Conservation (phyloP, 2,113 vertebrate species). For the Tylochromis polylepis region DNA sequence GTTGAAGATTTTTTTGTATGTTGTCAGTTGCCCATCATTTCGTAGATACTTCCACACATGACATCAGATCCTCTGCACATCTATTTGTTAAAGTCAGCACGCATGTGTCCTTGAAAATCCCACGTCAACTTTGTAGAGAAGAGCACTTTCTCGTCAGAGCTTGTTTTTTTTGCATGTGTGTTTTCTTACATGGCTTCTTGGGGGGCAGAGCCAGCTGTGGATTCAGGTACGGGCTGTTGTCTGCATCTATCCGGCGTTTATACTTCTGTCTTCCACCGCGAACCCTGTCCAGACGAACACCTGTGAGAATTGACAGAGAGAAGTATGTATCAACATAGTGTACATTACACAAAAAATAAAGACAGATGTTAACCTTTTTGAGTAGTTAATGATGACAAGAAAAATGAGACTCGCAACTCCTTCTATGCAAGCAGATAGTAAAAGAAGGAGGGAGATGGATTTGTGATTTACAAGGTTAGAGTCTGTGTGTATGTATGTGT, state of each 20-base stretch:
- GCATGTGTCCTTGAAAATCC: not conserved
- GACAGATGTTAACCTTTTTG: not conserved
- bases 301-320: slow-evolving; percentile 62
- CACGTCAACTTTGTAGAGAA: not conserved
- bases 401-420: not conserved
- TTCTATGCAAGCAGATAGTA: not conserved
- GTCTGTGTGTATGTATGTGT: not conserved
- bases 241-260: slow-evolving; percentile 99
- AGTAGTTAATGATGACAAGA: not conserved
- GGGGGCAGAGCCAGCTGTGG: slow-evolving; percentile 95
- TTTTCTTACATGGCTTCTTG: slow-evolving; percentile 98
- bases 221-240: slow-evolving; percentile 99
- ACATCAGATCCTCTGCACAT: not conserved
- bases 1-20: not conserved
- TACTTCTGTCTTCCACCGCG: slow-evolving; percentile 99
- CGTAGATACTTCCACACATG: not conserved
- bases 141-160: not conserved
- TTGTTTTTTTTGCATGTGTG: not conserved
- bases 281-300: slow-evolving; percentile 96
- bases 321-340: not conserved
- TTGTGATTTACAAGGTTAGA: not conserved
- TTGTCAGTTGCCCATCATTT: not conserved
- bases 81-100: not conserved
- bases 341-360: not conserved
- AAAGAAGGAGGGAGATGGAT: not conserved